Evolutionary conservation across 2,797 vertebrate species (phyloP).

Genomic region (Pangasius djambal): DNA sequence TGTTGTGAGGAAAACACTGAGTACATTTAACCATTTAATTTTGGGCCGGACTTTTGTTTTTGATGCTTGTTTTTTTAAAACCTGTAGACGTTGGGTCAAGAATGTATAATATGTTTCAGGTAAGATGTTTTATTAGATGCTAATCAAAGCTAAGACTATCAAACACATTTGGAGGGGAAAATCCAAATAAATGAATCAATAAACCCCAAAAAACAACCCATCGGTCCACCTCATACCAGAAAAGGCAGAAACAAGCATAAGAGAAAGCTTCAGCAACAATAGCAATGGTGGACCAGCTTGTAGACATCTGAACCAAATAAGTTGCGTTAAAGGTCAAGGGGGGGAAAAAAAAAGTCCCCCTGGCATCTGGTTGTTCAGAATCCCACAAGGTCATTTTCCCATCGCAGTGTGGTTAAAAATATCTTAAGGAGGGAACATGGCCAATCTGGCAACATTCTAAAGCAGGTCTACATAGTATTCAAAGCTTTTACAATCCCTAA

Average conservation of each 20-base stretch:
- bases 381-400: not conserved
- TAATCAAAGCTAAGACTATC: not conserved
- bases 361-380: not conserved
- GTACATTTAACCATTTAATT: not conserved
- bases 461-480: slow-evolving; percentile 8
- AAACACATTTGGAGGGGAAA: no score
- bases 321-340: not conserved
- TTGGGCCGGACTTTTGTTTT: not conserved
- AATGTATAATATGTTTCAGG: not conserved
- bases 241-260: not conserved
- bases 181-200: no score
- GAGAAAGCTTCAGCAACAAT: not conserved
- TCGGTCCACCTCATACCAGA: not conserved
- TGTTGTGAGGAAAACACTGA: not conserved
- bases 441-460: slow-evolving; percentile 22
- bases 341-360: not conserved
- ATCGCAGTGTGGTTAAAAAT: not conserved
- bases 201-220: no score
- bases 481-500: not conserved
- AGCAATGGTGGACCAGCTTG: not conserved
- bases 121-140: not conserved
- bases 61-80: not conserved
- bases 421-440: not conserved
- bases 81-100: not conserved
- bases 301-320: slow-evolving; percentile 17